Evolutionary conservation across 2,113 vertebrate genomes (phyloP), one percentile per base, ranked within the genome.

Genomic region (Hippocampus barbouri): DNA sequence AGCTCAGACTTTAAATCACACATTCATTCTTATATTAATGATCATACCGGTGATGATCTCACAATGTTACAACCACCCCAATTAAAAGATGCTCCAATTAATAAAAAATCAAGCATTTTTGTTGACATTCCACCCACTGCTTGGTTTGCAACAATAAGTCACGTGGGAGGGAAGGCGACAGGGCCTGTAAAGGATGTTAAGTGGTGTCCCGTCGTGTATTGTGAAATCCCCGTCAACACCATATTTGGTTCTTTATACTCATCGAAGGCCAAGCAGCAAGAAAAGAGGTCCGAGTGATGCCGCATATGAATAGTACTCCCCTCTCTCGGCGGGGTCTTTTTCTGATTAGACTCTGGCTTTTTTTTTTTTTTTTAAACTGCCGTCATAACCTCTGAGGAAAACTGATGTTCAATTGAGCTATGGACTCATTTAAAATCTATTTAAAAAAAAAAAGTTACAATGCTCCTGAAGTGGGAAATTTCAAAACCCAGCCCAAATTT

Each of bases 181-280:
- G 3, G 15, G 30, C 70, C 64, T 59, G 41, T 61, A 38, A 75
- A 71, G 25, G 47, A 73, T 84, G 70, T 67, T 71, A 66, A 51
- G 41, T 71, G 64, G 63, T 83, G 79, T 12, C 56, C 30, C 25
- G 65, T 64, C 64, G 71, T 69, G 54, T 78, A 69, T 43, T 53
- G 51, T 74, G 64, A 62, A 20, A 14, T 79, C 66, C 49, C 79
- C 80, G 85, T 86, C 75, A 87, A 77, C 70, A 73, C 88, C 90
- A 90, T 91, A 91, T 92, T 91, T 87, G 90, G 90, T 56, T 72
- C 76, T 77, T 83, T 71, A 81, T 79, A 77, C 72, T 85, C 80
- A 74, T 84, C 72, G 66, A 66, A 82, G 80, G 77, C 75, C 77
- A 72, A 63, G 34, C 77, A 86, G 83, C 77, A 77, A 77, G 76